Conservation (phyloP, 2,797 vertebrate genomes). For the Acanthiza pusilla region DNA sequence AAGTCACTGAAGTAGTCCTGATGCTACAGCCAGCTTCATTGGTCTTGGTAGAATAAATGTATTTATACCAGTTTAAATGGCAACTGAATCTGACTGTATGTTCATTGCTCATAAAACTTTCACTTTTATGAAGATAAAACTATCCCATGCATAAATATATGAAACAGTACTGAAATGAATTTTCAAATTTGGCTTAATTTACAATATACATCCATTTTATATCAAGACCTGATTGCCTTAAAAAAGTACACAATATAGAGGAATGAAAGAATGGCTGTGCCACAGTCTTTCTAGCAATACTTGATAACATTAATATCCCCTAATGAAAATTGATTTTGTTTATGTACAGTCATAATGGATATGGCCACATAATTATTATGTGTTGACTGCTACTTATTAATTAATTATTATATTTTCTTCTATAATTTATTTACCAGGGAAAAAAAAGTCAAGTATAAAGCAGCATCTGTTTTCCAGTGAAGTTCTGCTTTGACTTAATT, state of each 20-base stretch:
- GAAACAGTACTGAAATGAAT: neutral
- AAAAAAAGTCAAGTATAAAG: slow-evolving; percentile 23
- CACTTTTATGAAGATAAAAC: neutral
- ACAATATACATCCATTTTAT: slow-evolving; percentile 5
- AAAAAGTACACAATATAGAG: neutral
- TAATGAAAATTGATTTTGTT: slow-evolving; percentile 79
- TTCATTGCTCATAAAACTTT: slow-evolving; percentile 1
- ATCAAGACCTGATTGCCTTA: neutral
- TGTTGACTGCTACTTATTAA: slow-evolving; percentile 66
- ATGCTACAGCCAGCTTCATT: neutral
- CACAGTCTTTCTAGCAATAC: slow-evolving; percentile 14
- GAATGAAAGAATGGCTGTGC: slow-evolving; percentile 35
- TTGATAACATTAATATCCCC: slow-evolving; percentile 48
- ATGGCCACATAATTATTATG: slow-evolving; percentile 59
- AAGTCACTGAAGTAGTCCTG: neutral
- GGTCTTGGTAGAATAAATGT: neutral
- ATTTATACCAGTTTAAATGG: neutral
- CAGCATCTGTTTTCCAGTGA: slow-evolving; percentile 72
- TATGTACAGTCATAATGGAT: slow-evolving; percentile 65
- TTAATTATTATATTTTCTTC: slow-evolving; percentile 71
- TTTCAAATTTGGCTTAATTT: slow-evolving; percentile 12
- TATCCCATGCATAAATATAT: neutral
- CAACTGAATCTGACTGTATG: neutral
- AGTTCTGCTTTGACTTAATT: slow-evolving; percentile 67
- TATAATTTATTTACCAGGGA: slow-evolving; percentile 60